Evolutionary conservation across 2,888 invertebrate species (phyloP), one percentile per base, ranked within the genome.

Genomic region (Sipunculus nudus): DNA sequence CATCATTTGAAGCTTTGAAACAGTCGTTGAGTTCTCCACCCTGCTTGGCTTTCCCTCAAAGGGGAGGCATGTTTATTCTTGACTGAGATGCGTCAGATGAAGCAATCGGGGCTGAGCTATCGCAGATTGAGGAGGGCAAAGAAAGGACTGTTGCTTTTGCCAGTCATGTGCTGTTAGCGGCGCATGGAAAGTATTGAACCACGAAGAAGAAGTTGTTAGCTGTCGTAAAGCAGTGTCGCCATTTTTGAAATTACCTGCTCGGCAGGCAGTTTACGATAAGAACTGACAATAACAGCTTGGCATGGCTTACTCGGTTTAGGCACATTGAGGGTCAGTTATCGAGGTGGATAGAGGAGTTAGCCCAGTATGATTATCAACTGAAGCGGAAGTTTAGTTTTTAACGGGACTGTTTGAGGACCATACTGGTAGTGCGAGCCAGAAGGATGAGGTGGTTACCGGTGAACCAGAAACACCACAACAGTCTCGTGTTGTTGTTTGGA

Each of bases 11-110:
- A n/a, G n/a, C n/a, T n/a, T n/a, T n/a, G n/a, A n/a, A n/a, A n/a
- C n/a, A n/a, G n/a, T n/a, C n/a, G n/a, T n/a, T n/a, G n/a, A n/a
- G n/a, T n/a, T n/a, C n/a, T n/a, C n/a, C n/a, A n/a, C n/a, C n/a
- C n/a, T n/a, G n/a, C n/a, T n/a, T n/a, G n/a, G n/a, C n/a, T n/a
- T n/a, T n/a, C n/a, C n/a, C n/a, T n/a, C n/a, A n/a, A n/a, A n/a
- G n/a, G n/a, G n/a, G n/a, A n/a, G n/a, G n/a, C n/a, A n/a, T n/a
- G n/a, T n/a, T n/a, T n/a, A n/a, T n/a, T n/a, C n/a, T 48, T 3
- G 48, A 48, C 31, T 31, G 31, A n/a, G 48, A 48, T 29, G 32
- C 48, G 31, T 48, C 48, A 13, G 6, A 31, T 31, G 6, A 19
- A 3, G 13, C 16, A 4, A 13, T 48, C 5, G 48, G 48, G 19